Base-by-base conservation (phyloP, 2,797 vertebrate species). In the Cossypha polioptera region DNA sequence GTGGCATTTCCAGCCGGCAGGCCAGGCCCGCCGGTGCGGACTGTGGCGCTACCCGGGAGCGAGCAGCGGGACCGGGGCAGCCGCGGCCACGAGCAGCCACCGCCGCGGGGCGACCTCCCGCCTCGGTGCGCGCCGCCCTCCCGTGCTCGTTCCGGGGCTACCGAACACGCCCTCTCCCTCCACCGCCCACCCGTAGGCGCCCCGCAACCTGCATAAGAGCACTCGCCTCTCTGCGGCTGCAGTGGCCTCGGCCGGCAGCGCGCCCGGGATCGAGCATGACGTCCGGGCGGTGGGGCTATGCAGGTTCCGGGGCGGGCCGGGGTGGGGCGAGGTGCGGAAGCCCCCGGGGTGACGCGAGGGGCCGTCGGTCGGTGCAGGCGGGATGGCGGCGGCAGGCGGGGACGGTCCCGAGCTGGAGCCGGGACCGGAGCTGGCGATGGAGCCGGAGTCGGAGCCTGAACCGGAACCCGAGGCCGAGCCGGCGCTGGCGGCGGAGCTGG, bases 401-500 rank as follows among this genome's bases (percentile, higher is more conserved):
- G 35, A 42, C 35, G 13, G 80, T 25, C 40, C 29, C 24, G 42
- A 48, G 26, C 40, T 21, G 28, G 71, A 82, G 50, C 17, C 17
- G 75, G 50, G 16, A 31, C 40, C 10, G 28, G 63, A 36, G 50
- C 26, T 4, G 42, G 59, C 31, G 21, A 25, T 8, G 40, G 72
- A n/a, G 38, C 65, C 24, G 7, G 26, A 48, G 47, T 15, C 47
- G 24, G 67, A 26, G 29, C 10, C 5, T 9, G 35, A 36, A 9
- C 35, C 35, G 35, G 63, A 50, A 13, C n/a, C 25, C 8, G 51
- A 72, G 36, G 22, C 61, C 96, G 72, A 97, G 97, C 59, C 72
- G 98, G 65, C 97, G 96, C 96, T 97, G 96, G 98, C 61, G 82
- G 86, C 96, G 18, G 98, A 98, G 92, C 96, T 91, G 53, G 4